A percentile compares a stretch with the other conserved stretches of the same genome.
Evolutionary conservation across 2,888 invertebrate genomes (phyloP).

Genomic region (Nymphalis polychloros): DNA sequence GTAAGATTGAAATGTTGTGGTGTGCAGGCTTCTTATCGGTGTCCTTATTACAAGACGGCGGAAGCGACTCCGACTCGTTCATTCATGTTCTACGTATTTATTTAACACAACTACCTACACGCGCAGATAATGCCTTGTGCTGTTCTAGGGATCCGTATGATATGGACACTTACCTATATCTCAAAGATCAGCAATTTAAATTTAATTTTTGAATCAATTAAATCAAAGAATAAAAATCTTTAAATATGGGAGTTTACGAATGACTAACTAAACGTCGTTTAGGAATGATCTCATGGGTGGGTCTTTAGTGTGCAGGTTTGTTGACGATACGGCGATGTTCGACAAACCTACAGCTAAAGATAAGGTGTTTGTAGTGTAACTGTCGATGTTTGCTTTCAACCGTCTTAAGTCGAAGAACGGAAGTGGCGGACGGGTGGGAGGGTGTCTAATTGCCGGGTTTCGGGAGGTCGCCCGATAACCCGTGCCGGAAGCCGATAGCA

Average conservation of each 20-base stretch:
- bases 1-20: slow-evolving; percentile 27
- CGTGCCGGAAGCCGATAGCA: slow-evolving; percentile 77
- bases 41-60: slow-evolving; percentile 74
- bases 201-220: too few species aligned
- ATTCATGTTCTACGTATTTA: slow-evolving; percentile 76
- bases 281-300: neutral
- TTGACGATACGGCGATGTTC: slow-evolving; percentile 11
- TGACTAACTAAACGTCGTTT: neutral
- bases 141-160: slow-evolving; percentile 15
- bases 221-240: too few species aligned
- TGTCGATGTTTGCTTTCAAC: slow-evolving; percentile 44
- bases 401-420: slow-evolving; percentile 49
- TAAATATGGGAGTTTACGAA: too few species aligned
- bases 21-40: slow-evolving; percentile 56
- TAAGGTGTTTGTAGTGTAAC: slow-evolving; percentile 40
- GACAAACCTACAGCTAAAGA: slow-evolving; percentile 20
- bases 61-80: slow-evolving; percentile 68
- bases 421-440: slow-evolving; percentile 54
- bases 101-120: slow-evolving; percentile 60
- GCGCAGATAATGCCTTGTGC: slow-evolving; percentile 35
- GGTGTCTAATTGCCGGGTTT: slow-evolving; percentile 73
- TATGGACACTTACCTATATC: neutral
- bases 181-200: too few species aligned
- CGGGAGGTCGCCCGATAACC: slow-evolving; percentile 78
- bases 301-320: neutral